Conservation (phyloP, 2,113 vertebrate genomes). For the Salvelinus sp. region DNA sequence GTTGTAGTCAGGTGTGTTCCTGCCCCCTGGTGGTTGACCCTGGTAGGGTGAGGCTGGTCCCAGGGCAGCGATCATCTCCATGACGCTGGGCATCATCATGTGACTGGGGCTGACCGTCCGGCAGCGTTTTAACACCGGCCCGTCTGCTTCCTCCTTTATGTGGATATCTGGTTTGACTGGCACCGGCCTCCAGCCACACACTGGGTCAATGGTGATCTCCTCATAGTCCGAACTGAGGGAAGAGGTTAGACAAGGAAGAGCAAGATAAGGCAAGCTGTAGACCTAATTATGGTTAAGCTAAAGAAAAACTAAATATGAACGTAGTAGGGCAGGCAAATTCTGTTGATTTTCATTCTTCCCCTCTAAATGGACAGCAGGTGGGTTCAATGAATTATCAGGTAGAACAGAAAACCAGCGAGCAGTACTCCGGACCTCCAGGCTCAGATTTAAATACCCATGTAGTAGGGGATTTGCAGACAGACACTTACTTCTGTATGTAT, state of each 20-base stretch:
- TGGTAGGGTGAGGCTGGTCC: slow-evolving; percentile 83
- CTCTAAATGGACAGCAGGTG: too few species aligned
- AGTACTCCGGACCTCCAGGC: too few species aligned
- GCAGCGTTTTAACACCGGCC: slow-evolving; percentile 88
- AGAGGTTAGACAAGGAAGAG: not conserved
- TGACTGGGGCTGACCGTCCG: slow-evolving; percentile 90
- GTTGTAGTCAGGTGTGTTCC: slow-evolving; percentile 76
- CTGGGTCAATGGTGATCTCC: slow-evolving; percentile 96
- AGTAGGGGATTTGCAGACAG: too few species aligned
- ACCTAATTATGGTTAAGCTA: too few species aligned
- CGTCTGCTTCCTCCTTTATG: slow-evolving; percentile 90
- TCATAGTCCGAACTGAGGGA: slow-evolving; percentile 85
- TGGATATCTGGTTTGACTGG: slow-evolving; percentile 89
- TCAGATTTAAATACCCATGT: too few species aligned
- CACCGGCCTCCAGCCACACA: slow-evolving; percentile 93
- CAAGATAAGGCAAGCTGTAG: not conserved
- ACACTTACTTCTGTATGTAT: slow-evolving; percentile 90
- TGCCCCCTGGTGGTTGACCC: slow-evolving; percentile 65
- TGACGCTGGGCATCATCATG: slow-evolving; percentile 92
- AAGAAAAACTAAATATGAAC: too few species aligned
- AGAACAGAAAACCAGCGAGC: too few species aligned
- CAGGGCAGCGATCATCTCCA: slow-evolving; percentile 94
- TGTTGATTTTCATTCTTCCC: too few species aligned
- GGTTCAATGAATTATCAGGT: too few species aligned
- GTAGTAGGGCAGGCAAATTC: not conserved